Percentiles rank a stretch among this genome's conserved stretches.
These are phyloP conservation scores for Verasper variegatus DNA, from an alignment of 2,113 vertebrate species.

Conservation along the genomic window DNA sequence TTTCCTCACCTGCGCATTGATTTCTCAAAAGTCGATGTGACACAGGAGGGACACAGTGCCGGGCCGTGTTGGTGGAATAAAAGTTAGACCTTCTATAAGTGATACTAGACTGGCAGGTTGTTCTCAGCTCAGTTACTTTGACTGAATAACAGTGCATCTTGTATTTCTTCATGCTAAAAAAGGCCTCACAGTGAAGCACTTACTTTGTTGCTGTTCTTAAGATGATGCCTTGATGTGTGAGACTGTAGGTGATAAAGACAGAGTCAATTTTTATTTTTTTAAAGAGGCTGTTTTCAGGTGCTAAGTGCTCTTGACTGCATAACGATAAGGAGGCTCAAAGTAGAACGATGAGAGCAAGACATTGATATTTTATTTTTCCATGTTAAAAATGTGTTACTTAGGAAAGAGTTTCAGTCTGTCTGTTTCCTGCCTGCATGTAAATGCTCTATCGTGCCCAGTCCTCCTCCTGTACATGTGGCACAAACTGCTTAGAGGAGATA, in stretches of 20 bases:
- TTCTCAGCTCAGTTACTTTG: slow-evolving; percentile 39
- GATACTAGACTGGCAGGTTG: slow-evolving; percentile 26
- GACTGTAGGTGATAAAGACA: slow-evolving; percentile 29
- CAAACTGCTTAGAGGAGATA: not conserved
- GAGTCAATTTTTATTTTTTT: not conserved
- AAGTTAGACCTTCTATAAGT: slow-evolving; percentile 31
- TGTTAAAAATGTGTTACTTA: slow-evolving; percentile 30
- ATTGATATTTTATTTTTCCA: slow-evolving; percentile 29
- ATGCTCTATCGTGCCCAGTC: too few species aligned
- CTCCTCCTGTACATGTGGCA: not conserved
- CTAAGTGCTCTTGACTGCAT: slow-evolving; percentile 27
- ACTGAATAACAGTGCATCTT: slow-evolving; percentile 32
- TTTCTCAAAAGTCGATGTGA: slow-evolving; percentile 57
- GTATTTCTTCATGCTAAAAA: slow-evolving; percentile 33
- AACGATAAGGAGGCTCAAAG: slow-evolving; percentile 44
- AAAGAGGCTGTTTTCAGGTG: slow-evolving; percentile 36
- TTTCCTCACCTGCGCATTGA: slow-evolving; percentile 56
- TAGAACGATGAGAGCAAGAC: slow-evolving; percentile 2
- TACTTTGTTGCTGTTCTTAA: slow-evolving; percentile 40
- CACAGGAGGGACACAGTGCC: slow-evolving; percentile 43
- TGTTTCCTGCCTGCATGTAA: slow-evolving; percentile 8
- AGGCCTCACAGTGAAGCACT: slow-evolving; percentile 33
- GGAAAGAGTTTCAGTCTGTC: not conserved
- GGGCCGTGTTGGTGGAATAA: slow-evolving; percentile 26
- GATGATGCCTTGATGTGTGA: slow-evolving; percentile 29